Base-by-base conservation (phyloP, 1,140 invertebrate genomes). In the Apis cerana region DNA sequence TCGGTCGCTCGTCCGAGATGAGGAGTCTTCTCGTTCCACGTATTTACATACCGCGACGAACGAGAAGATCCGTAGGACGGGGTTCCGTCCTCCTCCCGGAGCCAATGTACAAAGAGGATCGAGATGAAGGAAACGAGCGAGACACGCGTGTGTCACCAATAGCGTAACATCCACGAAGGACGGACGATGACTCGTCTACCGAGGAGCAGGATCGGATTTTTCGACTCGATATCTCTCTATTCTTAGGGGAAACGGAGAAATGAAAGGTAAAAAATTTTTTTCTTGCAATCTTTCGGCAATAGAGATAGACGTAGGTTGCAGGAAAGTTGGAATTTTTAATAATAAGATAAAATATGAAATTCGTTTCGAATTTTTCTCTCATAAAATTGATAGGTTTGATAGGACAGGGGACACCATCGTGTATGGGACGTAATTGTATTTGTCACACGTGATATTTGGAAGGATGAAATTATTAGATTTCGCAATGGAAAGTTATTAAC, bases 1-100 rank as follows among this genome's bases (percentile, higher is more conserved):
- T 89, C 88, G 88, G 87, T 89, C 88, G 88, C 87, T 86, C 79
- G 87, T 71, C 75, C 72, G 72, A 82, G 86, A 88, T 77, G 86
- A 80, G 79, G 59, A 80, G 76, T 33, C 84, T 81, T 81, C 87
- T 85, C 86, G 76, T 88, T 85, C 84, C 87, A 82, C 85, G 82
- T 89, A 89, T 89, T 88, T 88, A 88, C 87, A 89, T 89, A 89
- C 84, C 79, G 75, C 82, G 85, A 78, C 75, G 83, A 79, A 68
- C 74, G 79, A 43, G 33, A 81, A 79, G 79, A 54, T 43, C 52
- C 86, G 50, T 72, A 82, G 77, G 79, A 80, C 70, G 62, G 75
- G 80, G 23, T 50, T 81, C 54, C 67, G 72, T 88, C 81, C 72
- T 88, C 65, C 64, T 83, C 62, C 56, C 48, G 4, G 21, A 76